phyloP scores from a whole-genome alignment of 2,797 vertebrate species.

The Falco cherrug region DNA sequence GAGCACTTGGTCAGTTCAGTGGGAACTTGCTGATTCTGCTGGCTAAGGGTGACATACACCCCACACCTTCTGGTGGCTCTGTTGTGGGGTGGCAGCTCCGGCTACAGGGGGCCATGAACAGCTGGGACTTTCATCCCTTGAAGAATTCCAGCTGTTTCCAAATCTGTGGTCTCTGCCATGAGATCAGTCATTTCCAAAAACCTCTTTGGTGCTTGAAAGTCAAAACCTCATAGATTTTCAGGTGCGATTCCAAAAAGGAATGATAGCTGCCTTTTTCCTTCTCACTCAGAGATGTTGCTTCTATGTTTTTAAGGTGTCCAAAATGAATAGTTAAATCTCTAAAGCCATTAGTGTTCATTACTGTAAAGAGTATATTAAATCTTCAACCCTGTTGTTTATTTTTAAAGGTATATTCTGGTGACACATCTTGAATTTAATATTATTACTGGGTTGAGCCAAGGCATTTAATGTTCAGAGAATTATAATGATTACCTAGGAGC shows the following conservation, averaged over 20 bases:
- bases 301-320: not conserved
- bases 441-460: not conserved
- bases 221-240: not conserved
- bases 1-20: not conserved
- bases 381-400: slow-evolving; percentile 7
- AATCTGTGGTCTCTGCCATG: not conserved
- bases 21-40: not conserved
- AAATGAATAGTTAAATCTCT: not conserved
- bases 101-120: not conserved
- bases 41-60: not conserved
- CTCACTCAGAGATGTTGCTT: not conserved
- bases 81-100: not conserved
- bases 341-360: not conserved
- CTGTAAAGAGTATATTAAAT: not conserved
- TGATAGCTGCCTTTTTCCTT: not conserved
- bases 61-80: not conserved
- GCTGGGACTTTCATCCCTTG: not conserved
- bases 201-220: not conserved
- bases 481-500: not conserved
- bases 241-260: not conserved
- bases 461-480: not conserved
- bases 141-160: not conserved
- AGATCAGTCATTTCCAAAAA: not conserved
- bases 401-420: not conserved
- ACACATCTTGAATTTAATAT: not conserved